These are phyloP conservation scores for Acanthosoma haemorrhoidale DNA, from an alignment of 2,888 invertebrate genomes.

Conservation along the genomic window DNA sequence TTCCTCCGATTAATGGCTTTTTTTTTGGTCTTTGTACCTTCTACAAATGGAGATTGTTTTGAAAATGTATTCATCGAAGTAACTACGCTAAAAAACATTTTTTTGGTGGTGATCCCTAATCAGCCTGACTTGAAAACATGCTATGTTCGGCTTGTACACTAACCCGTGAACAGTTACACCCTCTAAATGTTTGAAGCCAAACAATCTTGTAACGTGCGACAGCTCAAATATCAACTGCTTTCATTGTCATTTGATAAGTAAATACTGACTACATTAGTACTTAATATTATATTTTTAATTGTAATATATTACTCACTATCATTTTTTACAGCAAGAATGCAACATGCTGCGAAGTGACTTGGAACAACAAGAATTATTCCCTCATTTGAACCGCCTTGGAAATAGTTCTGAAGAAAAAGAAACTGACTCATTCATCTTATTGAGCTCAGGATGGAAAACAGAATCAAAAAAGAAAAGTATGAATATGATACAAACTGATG, in stretches of 20 bases:
- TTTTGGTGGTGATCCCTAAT: background rate
- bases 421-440: slow-evolving; percentile 33
- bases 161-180: background rate
- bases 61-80: no score
- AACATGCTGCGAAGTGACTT: slow-evolving; percentile 36
- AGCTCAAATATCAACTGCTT: no score
- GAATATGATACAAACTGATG: slow-evolving; percentile 29
- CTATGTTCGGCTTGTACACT: no score
- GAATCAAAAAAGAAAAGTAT: slow-evolving; percentile 20
- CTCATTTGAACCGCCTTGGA: slow-evolving; percentile 14
- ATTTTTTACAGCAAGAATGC: slow-evolving; percentile 30
- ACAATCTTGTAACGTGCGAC: no score
- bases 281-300: background rate
- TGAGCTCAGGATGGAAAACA: slow-evolving; percentile 30
- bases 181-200: no score
- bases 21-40: no score
- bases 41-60: no score
- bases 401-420: slow-evolving; percentile 32
- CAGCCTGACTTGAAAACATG: background rate
- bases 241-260: no score
- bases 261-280: background rate
- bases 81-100: no score
- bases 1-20: no score
- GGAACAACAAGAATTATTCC: slow-evolving; percentile 36
- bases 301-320: background rate